Evolutionary conservation across 2,888 invertebrate species (phyloP).

Genomic region (Drosophila rubida): DNA sequence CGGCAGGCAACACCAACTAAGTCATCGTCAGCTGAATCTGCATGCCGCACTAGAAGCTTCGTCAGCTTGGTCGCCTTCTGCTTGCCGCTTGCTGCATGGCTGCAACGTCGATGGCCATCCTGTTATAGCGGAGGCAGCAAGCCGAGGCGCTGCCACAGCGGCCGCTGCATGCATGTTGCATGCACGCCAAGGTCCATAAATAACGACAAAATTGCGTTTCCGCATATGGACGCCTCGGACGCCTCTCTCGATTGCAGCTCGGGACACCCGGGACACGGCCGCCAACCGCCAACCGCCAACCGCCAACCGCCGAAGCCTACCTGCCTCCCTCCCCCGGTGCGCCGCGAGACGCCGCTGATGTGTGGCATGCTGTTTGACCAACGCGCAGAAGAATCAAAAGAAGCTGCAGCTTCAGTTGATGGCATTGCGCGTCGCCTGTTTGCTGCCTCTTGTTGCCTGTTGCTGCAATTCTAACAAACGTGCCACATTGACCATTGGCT

Average conservation of each 20-base stretch:
- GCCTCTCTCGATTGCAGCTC: too few relatives aligned
- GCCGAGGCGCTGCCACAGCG: background rate
- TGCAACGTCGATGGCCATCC: constrained; percentile 66
- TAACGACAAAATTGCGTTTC: constrained; percentile 84
- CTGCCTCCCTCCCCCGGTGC: background rate
- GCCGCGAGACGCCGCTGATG: constrained; percentile 46
- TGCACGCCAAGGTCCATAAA: constrained; percentile 81
- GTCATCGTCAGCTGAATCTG: constrained; percentile 71
- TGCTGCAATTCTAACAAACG: constrained; percentile 60
- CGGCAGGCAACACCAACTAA: constrained; percentile 64
- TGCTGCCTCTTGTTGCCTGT: too few relatives aligned
- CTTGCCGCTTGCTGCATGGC: too few relatives aligned
- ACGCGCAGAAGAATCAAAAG: constrained; percentile 14
- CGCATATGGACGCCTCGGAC: constrained; percentile 73
- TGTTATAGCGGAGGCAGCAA: constrained; percentile 69
- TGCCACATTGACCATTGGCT: constrained; percentile 62
- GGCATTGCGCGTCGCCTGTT: constrained; percentile 39
- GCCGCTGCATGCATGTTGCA: constrained; percentile 69
- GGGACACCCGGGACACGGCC: too few relatives aligned
- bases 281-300: too few relatives aligned
- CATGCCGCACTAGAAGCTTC: constrained; percentile 44
- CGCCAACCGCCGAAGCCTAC: too few relatives aligned
- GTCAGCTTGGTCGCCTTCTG: constrained; percentile 8
- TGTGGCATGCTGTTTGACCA: constrained; percentile 72
- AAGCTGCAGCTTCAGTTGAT: constrained; percentile 23